Conservation (phyloP, 2,113 vertebrate genomes). For the Tachycineta bicolor region DNA sequence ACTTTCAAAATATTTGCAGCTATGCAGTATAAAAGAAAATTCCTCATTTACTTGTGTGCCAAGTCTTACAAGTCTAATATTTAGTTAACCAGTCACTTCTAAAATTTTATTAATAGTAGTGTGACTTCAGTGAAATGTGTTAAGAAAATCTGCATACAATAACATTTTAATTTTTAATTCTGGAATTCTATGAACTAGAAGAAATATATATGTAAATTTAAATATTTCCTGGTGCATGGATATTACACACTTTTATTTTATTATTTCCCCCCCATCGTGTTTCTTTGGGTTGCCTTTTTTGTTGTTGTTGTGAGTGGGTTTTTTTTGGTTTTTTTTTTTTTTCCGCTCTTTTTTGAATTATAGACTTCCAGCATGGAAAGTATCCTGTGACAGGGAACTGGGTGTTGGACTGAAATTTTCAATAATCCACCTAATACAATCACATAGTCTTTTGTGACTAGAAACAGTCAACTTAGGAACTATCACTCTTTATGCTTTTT, state of each 20-base stretch:
- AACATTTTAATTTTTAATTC: not conserved
- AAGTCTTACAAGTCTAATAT: conserved; percentile 27
- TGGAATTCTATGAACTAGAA: not conserved
- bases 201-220: not conserved
- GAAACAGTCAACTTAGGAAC: not conserved
- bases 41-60: conserved; percentile 36
- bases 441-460: not conserved
- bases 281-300: no score
- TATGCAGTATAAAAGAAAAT: conserved; percentile 41
- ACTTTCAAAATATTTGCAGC: conserved; percentile 52
- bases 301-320: no score
- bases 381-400: not conserved
- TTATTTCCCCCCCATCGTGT: not conserved
- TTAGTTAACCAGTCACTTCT: conserved; percentile 34
- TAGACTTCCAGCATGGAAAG: not conserved
- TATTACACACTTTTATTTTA: not conserved
- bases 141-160: not conserved
- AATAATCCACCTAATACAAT: not conserved
- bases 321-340: no score
- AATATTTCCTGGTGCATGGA: not conserved
- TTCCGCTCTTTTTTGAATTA: not conserved
- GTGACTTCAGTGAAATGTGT: not conserved
- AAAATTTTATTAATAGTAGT: not conserved
- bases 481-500: not conserved
- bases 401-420: not conserved